Percentiles rank a stretch among this genome's conserved stretches.
Conservation (phyloP, 37 sponge, comb jelly and placozoan species). For the Hormiphora californensis region DNA sequence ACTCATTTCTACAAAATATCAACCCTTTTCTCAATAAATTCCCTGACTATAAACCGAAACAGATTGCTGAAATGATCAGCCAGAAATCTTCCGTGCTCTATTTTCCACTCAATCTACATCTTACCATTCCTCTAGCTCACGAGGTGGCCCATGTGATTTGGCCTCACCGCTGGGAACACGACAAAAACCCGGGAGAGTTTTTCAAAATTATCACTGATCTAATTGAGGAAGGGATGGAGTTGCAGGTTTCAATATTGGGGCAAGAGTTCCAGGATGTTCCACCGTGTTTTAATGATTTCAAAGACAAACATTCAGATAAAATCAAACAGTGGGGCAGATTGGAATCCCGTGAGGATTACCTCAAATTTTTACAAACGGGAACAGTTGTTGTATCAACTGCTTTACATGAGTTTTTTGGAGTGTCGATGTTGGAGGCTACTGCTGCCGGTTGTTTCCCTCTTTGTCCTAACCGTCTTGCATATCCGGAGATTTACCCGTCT, state of each 20-base stretch:
- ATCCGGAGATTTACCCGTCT: slow-evolving; percentile 85
- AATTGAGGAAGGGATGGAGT: slow-evolving; percentile 54
- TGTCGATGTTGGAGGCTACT: slow-evolving; percentile 88
- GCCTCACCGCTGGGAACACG: slow-evolving; percentile 94
- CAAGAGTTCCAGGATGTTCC: slow-evolving; percentile 72
- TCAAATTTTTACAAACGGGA: slow-evolving; percentile 57
- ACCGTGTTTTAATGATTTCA: background rate
- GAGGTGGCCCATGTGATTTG: slow-evolving; percentile 73
- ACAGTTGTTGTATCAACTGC: slow-evolving; percentile 87
- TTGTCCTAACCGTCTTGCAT: slow-evolving; percentile 84
- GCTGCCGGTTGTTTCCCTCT: slow-evolving; percentile 78
- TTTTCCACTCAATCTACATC: slow-evolving; percentile 63
- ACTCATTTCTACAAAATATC: slow-evolving; percentile 71
- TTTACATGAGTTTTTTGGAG: slow-evolving; percentile 85
- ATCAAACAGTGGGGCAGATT: slow-evolving; percentile 55
- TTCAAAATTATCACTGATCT: slow-evolving; percentile 55
- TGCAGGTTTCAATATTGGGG: slow-evolving; percentile 74
- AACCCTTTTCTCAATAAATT: slow-evolving; percentile 65
- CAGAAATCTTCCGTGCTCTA: slow-evolving; percentile 71
- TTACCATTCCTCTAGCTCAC: background rate
- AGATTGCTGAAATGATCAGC: slow-evolving; percentile 60
- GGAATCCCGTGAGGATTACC: slow-evolving; percentile 58
- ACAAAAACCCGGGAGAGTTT: slow-evolving; percentile 81
- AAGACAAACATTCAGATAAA: background rate
- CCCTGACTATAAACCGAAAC: slow-evolving; percentile 69